Percentiles rank a stretch among this genome's conserved stretches.
These are phyloP conservation scores for Diarsia brunnea DNA, from an alignment of 2,888 invertebrate genomes.

Conservation along the genomic window DNA sequence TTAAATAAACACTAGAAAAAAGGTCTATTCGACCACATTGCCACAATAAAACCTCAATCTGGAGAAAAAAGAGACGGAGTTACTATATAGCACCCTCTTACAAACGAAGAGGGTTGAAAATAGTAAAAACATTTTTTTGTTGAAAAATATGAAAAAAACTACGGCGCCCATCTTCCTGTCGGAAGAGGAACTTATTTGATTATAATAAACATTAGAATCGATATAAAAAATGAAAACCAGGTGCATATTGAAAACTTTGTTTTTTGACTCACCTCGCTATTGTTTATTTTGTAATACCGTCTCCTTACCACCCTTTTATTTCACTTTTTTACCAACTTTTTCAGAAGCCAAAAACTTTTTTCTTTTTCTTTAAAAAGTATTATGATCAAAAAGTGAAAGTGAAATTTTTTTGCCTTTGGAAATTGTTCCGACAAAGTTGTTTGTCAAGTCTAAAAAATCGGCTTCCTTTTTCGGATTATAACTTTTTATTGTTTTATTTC, in stretches of 20 bases:
- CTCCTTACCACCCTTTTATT: constrained; percentile 79
- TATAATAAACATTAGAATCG: constrained; percentile 87
- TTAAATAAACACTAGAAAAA: constrained; percentile 80
- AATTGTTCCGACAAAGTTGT: constrained; percentile 54
- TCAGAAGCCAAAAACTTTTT: constrained; percentile 74
- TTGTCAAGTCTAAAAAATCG: constrained; percentile 46
- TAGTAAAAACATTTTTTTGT: constrained; percentile 67
- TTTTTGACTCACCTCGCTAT: constrained; percentile 77
- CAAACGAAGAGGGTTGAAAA: constrained; percentile 66
- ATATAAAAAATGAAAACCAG: constrained; percentile 85
- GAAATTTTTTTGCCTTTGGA: constrained; percentile 65
- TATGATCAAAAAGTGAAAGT: constrained; percentile 84
- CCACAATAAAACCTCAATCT: constrained; percentile 78
- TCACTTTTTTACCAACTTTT: constrained; percentile 73
- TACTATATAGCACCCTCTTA: constrained; percentile 57
- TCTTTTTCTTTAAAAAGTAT: constrained; percentile 71
- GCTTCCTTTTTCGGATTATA: constrained; percentile 59
- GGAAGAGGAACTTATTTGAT: constrained; percentile 90
- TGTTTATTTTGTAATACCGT: constrained; percentile 85
- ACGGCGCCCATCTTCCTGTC: constrained; percentile 88
- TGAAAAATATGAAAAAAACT: constrained; percentile 72
- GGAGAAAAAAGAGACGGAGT: constrained; percentile 40
- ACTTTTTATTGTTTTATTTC: constrained; percentile 51
- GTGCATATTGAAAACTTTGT: constrained; percentile 81
- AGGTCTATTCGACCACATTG: constrained; percentile 83